Evolutionary conservation across 2,797 vertebrate species (phyloP), one percentile per base, ranked within the genome.

Genomic region (Enteromius treurensis): DNA sequence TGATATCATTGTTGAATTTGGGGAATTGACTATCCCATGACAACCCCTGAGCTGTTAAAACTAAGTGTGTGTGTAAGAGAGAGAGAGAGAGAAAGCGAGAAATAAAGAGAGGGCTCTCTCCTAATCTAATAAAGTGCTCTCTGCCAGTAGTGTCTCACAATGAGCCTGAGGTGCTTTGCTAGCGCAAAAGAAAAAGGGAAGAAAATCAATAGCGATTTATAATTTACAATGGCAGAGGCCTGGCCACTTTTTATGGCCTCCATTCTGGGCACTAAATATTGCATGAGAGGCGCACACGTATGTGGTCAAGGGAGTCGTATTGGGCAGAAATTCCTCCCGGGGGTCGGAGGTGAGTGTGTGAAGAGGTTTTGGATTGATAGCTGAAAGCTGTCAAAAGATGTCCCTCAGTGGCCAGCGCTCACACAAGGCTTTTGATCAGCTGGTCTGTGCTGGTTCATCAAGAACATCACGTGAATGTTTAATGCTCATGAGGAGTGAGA

Each of bases 131-230:
- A 96, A 96, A 96, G 96, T 96, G 96, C 95, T 95, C 94, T 96
- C 95, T 95, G 94, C 94, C 94, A 95, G 94, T 95, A 92, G 95
- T 95, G 94, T 95, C 94, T 95, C 95, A 95, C 94, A 95, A 95
- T 96, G 96, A 96, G 94, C 94, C 94, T 90, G 92, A 92, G 95
- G 95, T 92, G 95, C 95, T 84, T 84, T 95, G 78, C 82, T 84
- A 94, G 95, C 93, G 94, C 94, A 58, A 92, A 93, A 94, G 86
- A 84, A 85, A 73, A 86, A 85, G 84, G 67, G 26, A 75, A n/a
- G 93, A 95, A 97, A 98, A 99, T 99, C 98, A 98, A 99, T 98
- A 98, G 96, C 96, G 95, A 98, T 99, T 97, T 98, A 99, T 99
- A 98, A 99, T 99, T 99, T 97, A 98, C 97, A 97, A 97, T 97